Evolutionary conservation across 2,888 invertebrate genomes (phyloP).

Genomic region (Rosalia funebris): DNA sequence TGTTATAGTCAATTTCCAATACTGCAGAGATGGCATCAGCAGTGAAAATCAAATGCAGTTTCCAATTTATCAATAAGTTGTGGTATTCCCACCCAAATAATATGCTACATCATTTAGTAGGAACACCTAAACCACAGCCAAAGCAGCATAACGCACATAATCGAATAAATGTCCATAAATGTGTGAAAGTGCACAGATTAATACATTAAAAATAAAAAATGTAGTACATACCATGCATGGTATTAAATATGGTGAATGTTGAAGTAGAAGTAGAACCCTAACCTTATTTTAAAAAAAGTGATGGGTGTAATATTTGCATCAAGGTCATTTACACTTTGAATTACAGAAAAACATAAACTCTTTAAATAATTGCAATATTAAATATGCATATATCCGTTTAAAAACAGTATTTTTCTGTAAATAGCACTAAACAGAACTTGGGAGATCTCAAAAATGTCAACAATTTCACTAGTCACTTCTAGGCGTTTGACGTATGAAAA

Average conservation of each 20-base stretch:
- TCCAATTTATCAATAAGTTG: neutral
- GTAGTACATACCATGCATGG: slow-evolving; percentile 61
- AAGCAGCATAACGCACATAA: neutral
- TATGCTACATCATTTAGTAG: neutral
- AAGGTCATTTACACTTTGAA: slow-evolving; percentile 59
- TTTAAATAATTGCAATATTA: slow-evolving; percentile 28
- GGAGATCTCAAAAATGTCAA: slow-evolving; percentile 39
- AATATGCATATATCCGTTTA: slow-evolving; percentile 4
- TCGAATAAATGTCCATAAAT: slow-evolving; percentile 25
- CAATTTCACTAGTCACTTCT: slow-evolving; percentile 45
- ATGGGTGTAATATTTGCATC: slow-evolving; percentile 63
- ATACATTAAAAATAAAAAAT: slow-evolving; percentile 47
- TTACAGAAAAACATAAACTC: slow-evolving; percentile 35
- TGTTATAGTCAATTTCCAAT: neutral
- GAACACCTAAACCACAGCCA: neutral
- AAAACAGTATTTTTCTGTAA: slow-evolving; percentile 21
- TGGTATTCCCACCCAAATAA: neutral
- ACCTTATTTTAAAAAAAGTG: slow-evolving; percentile 63
- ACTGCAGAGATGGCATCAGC: neutral
- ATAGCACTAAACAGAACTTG: slow-evolving; percentile 13
- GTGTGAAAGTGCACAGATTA: slow-evolving; percentile 42
- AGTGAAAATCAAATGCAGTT: neutral
- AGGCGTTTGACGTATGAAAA: slow-evolving; percentile 46
- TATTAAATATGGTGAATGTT: slow-evolving; percentile 61
- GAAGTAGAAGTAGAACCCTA: slow-evolving; percentile 59